These are phyloP conservation scores for Leptinotarsa tumamoca DNA, from an alignment of 2,888 invertebrate species.

Conservation along the genomic window DNA sequence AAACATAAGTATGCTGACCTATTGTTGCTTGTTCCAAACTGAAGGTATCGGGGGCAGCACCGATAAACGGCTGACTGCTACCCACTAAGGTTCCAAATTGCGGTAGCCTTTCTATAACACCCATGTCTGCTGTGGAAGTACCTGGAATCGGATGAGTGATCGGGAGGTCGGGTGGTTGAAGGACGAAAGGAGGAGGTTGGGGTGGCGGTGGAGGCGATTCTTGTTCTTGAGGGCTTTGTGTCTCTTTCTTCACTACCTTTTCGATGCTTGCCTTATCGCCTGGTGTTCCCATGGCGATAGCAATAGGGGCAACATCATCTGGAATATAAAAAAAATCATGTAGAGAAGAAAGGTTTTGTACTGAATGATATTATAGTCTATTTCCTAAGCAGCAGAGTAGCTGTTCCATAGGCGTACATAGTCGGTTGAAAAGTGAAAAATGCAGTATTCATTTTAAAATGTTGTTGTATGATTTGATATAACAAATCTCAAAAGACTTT, in stretches of 20 bases:
- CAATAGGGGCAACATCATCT: conserved; percentile 67
- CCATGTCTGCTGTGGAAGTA: conserved; percentile 46
- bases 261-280: conserved; percentile 65
- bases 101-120: conserved; percentile 49
- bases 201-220: conserved; percentile 27
- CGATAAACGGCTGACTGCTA: conserved; percentile 35
- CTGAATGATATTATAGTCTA: too few relatives aligned
- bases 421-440: too few relatives aligned
- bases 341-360: neutral
- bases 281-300: conserved; percentile 68
- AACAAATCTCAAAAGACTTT: too few relatives aligned
- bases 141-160: conserved; percentile 19
- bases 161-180: conserved; percentile 23
- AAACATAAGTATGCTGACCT: conserved; percentile 35
- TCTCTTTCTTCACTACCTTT: conserved; percentile 57
- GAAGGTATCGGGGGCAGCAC: conserved; percentile 51
- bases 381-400: too few relatives aligned
- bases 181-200: conserved; percentile 20
- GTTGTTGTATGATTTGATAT: too few relatives aligned
- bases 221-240: conserved; percentile 39
- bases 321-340: conserved; percentile 41
- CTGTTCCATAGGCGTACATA: too few relatives aligned
- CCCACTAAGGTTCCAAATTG: conserved; percentile 47
- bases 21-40: conserved; percentile 59
- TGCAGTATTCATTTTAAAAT: too few relatives aligned